Conservation (phyloP, 2,113 vertebrate genomes). For the Falcunculus frontatus region DNA sequence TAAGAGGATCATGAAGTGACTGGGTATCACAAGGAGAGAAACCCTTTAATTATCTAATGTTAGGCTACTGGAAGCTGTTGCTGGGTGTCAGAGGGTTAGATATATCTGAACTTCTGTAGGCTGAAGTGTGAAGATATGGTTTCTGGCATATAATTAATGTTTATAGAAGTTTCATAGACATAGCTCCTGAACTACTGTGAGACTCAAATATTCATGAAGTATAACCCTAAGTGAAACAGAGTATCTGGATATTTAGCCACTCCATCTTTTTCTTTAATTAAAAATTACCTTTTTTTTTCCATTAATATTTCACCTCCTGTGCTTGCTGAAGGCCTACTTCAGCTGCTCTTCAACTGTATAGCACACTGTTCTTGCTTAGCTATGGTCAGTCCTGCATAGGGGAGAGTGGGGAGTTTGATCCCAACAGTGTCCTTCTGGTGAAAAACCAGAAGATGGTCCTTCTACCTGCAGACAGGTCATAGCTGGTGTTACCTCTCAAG, state of each 20-base stretch:
- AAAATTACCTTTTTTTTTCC: neutral
- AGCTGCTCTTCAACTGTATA: neutral
- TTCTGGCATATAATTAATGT: neutral
- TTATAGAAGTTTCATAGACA: neutral
- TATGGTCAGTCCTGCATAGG: neutral
- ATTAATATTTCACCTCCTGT: neutral
- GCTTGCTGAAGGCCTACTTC: neutral
- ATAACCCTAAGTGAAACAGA: neutral
- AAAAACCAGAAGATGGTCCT: fast-evolving
- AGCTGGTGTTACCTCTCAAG: neutral
- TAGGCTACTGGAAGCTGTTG: neutral
- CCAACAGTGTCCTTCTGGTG: neutral
- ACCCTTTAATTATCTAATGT: neutral
- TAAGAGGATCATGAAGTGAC: neutral
- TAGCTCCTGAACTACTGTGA: neutral
- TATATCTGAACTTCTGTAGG: neutral
- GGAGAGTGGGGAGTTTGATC: neutral
- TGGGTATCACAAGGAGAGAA: neutral
- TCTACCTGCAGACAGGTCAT: neutral
- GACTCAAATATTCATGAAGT: neutral
- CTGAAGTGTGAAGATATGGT: neutral
- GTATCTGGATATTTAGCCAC: neutral
- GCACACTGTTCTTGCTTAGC: neutral
- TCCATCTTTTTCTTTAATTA: neutral
- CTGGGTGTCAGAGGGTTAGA: neutral